Conservation (phyloP, 2,888 invertebrate genomes). For the Diogma glabrata region DNA sequence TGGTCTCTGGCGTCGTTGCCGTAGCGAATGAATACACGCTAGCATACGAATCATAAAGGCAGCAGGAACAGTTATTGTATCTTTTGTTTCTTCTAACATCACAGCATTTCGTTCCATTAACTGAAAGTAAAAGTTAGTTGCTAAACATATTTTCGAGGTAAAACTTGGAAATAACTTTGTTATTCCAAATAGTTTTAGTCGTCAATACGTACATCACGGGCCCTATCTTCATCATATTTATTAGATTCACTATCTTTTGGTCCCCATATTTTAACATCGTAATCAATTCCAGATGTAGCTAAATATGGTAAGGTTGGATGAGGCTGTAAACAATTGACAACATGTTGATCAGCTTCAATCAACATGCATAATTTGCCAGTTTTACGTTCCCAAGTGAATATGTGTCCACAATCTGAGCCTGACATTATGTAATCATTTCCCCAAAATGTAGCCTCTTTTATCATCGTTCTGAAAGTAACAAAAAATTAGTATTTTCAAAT, state of each 20-base stretch:
- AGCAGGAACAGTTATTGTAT: constrained; percentile 79
- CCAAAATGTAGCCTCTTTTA: constrained; percentile 80
- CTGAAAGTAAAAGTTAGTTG: constrained; percentile 36
- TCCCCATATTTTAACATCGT: constrained; percentile 75
- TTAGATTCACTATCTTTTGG: constrained; percentile 43
- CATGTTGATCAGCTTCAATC: constrained; percentile 68
- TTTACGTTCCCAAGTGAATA: constrained; percentile 68
- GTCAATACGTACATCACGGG: constrained; percentile 45
- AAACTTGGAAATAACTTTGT: background rate
- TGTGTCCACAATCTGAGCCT: constrained; percentile 82
- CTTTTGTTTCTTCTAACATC: constrained; percentile 76
- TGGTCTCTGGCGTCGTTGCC: constrained; percentile 39
- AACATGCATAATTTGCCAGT: constrained; percentile 60
- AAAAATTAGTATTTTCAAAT: constrained; percentile 1
- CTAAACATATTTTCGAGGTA: background rate
- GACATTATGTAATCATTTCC: constrained; percentile 70
- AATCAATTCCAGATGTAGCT: constrained; percentile 80
- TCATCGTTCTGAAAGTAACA: constrained; percentile 52
- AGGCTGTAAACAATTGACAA: constrained; percentile 75
- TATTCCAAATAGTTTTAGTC: background rate
- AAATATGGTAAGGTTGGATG: constrained; percentile 65
- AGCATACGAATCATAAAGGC: constrained; percentile 73
- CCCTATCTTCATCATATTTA: constrained; percentile 47
- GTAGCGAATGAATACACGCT: constrained; percentile 47
- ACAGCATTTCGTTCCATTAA: constrained; percentile 64